These are phyloP conservation scores for Sialis fuliginosa DNA, from an alignment of 2,888 invertebrate genomes.

Conservation along the genomic window DNA sequence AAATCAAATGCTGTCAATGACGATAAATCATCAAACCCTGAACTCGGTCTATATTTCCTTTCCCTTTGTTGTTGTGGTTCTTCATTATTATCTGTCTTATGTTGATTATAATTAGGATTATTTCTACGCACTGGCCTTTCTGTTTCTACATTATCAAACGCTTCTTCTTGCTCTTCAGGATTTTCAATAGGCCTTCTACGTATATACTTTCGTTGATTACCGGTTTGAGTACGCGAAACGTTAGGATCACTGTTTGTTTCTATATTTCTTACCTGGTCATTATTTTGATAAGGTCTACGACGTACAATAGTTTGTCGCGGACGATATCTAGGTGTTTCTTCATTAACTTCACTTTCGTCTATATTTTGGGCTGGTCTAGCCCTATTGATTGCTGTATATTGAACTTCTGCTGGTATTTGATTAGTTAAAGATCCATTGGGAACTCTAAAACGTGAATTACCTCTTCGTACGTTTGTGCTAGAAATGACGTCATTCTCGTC, in stretches of 20 bases:
- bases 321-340: neutral
- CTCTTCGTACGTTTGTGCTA: conserved; percentile 7
- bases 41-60: conserved; percentile 20
- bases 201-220: neutral
- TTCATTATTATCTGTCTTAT: conserved; percentile 13
- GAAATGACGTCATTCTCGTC: conserved; percentile 8
- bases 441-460: neutral
- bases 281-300: neutral
- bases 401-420: neutral
- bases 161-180: neutral
- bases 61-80: conserved; percentile 12
- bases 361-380: neutral
- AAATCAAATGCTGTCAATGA: conserved; percentile 34
- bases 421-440: neutral
- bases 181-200: neutral
- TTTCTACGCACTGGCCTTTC: conserved; percentile 17
- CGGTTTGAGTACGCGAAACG: neutral
- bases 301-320: neutral
- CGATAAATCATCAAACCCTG: conserved; percentile 29
- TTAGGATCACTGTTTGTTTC: neutral
- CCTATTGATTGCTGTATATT: neutral
- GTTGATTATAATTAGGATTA: conserved; percentile 16
- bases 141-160: neutral
- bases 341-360: neutral
- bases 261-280: neutral